Evolutionary conservation across 2,113 vertebrate genomes (phyloP).

Genomic region (Megaleporinus macrocephalus): DNA sequence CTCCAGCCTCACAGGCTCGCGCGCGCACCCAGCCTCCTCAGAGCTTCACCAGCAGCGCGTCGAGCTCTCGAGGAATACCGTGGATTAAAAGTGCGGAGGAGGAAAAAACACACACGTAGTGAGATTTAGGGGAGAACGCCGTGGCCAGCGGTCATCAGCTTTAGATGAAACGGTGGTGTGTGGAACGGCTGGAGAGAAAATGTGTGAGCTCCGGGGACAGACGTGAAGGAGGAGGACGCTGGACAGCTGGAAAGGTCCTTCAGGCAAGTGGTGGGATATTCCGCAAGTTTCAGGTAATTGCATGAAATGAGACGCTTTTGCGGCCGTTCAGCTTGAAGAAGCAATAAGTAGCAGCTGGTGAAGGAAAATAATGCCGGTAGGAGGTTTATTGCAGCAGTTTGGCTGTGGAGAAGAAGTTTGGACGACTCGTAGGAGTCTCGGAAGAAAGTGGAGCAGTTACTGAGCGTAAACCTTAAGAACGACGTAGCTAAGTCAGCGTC

Average conservation of each 20-base stretch:
- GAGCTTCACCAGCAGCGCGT: background rate
- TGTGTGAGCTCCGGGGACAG: constrained; percentile 7
- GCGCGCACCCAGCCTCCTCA: background rate
- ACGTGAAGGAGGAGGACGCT: constrained; percentile 16
- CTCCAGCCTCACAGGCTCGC: background rate
- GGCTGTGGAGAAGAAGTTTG: background rate
- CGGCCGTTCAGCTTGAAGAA: background rate
- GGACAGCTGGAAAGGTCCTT: constrained; percentile 5
- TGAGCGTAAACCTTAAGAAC: no score
- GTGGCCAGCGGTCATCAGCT: background rate
- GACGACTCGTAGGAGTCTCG: no score
- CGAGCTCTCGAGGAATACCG: constrained; percentile 24
- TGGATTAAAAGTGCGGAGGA: background rate
- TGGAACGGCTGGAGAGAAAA: constrained; percentile 25
- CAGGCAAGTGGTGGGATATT: constrained; percentile 14
- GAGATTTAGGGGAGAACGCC: background rate
- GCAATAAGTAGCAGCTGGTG: no score
- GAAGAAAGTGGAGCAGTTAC: no score
- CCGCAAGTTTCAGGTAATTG: background rate
- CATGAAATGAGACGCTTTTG: background rate
- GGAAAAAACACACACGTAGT: background rate
- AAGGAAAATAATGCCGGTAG: no score
- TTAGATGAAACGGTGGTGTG: background rate
- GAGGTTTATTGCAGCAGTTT: background rate
- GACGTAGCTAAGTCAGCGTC: no score